Evolutionary conservation across 30 jellyfish, hydroid and myxozoan genomes (phyloP).

Genomic region (Aurelia aurita): DNA sequence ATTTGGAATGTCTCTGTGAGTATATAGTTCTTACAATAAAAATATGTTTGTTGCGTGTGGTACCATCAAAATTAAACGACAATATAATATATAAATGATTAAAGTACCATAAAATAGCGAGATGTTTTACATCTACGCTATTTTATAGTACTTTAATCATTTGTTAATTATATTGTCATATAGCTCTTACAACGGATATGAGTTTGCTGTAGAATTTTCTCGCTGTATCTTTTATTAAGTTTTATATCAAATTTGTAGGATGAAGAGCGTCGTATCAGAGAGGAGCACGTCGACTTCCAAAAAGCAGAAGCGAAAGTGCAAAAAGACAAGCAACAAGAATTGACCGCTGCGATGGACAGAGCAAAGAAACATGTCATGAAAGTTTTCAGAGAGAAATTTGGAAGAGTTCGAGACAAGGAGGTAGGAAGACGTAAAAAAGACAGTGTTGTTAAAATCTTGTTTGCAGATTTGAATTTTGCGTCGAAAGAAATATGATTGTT

Average conservation of each 20-base stretch:
- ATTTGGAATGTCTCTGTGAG: too few relatives aligned
- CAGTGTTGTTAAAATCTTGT: too few relatives aligned
- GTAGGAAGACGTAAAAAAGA: slow-evolving; percentile 29
- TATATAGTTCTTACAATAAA: too few relatives aligned
- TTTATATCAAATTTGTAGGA: slow-evolving; percentile 59
- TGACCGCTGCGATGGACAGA: slow-evolving; percentile 88
- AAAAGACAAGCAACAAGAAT: slow-evolving; percentile 79
- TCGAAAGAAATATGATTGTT: too few relatives aligned
- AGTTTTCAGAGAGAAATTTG: slow-evolving; percentile 76
- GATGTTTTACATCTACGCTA: too few relatives aligned
- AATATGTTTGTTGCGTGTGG: too few relatives aligned
- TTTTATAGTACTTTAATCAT: too few relatives aligned
- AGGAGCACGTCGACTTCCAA: slow-evolving; percentile 84
- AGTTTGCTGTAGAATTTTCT: neutral
- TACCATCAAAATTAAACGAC: too few relatives aligned
- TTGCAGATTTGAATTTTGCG: too few relatives aligned
- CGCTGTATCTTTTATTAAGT: neutral
- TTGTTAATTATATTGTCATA: too few relatives aligned
- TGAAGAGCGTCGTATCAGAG: slow-evolving; percentile 87
- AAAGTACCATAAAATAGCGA: too few relatives aligned
- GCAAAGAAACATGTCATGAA: slow-evolving; percentile 93
- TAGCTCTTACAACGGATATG: neutral
- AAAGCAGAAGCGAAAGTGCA: slow-evolving; percentile 73
- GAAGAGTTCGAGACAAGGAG: slow-evolving; percentile 86
- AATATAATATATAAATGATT: too few relatives aligned